phyloP scores from a whole-genome alignment of 2,888 invertebrate species.

The Drosophila diplacantha region DNA sequence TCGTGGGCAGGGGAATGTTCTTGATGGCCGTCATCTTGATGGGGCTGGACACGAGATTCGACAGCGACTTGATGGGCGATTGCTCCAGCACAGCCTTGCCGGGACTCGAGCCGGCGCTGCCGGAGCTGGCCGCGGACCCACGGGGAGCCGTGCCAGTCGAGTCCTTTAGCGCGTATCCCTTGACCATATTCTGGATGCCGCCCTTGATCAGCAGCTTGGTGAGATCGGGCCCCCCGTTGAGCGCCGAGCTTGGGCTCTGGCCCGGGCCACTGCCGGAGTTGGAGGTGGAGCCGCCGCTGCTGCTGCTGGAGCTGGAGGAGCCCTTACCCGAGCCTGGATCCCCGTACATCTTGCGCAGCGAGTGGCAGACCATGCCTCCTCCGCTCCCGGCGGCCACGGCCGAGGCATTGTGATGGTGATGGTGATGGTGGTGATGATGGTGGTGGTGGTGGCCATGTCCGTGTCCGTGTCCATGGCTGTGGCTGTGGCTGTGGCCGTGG shows the following conservation, averaged over 20 bases:
- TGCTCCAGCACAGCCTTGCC: conserved; percentile 74
- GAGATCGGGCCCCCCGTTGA: conserved; percentile 61
- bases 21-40: conserved; percentile 76
- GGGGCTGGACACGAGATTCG: conserved; percentile 82
- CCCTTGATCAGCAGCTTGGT: conserved; percentile 72
- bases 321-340: conserved; percentile 3
- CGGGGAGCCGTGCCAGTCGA: conserved; percentile 32
- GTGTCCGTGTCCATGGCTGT: conserved; percentile 34
- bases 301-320: not conserved
- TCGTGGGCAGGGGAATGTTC: conserved; percentile 65
- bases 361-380: conserved; percentile 36
- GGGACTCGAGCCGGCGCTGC: not conserved
- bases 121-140: not conserved
- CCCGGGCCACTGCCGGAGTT: conserved; percentile 1
- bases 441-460: conserved; percentile 51
- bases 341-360: conserved; percentile 42
- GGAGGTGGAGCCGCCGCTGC: not conserved
- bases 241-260: conserved; percentile 21
- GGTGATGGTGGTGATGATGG: conserved; percentile 54
- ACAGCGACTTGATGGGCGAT: conserved; percentile 82
- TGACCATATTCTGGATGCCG: conserved; percentile 74
- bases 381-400: conserved; percentile 55
- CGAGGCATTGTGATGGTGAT: conserved; percentile 56
- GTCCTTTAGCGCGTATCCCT: conserved; percentile 71
- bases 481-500: conserved; percentile 12